These are phyloP conservation scores for Rhineura floridana DNA, from an alignment of 2,113 vertebrate species.

Conservation along the genomic window DNA sequence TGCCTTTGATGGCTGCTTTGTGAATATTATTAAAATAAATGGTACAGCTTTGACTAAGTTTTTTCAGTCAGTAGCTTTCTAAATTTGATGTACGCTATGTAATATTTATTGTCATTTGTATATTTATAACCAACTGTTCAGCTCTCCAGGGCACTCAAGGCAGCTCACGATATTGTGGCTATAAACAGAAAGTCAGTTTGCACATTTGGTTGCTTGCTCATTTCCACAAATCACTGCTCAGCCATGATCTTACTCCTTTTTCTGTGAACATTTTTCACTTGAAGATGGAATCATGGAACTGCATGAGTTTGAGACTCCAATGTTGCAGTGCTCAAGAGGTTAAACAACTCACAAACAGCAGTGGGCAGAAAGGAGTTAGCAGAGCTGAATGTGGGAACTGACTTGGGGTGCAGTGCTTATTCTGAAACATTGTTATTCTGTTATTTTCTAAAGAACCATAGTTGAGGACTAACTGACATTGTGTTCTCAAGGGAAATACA, in stretches of 20 bases:
- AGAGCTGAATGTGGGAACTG: background rate
- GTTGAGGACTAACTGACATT: slow-evolving; percentile 4
- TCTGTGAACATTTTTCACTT: background rate
- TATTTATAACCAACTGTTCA: slow-evolving; percentile 9
- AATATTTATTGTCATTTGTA: background rate
- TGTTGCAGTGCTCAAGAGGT: background rate
- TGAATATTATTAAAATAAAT: background rate
- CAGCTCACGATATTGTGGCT: background rate
- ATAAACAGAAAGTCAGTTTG: background rate
- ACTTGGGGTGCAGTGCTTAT: background rate
- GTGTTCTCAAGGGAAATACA: slow-evolving; percentile 35
- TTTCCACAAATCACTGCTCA: background rate
- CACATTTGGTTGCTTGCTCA: background rate
- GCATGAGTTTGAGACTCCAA: background rate
- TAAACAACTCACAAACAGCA: background rate
- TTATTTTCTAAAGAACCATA: background rate
- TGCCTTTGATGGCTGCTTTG: background rate
- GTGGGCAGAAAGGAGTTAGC: background rate
- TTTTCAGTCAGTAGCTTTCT: background rate
- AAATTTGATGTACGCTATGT: background rate
- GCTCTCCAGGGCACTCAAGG: background rate
- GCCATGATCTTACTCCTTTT: background rate
- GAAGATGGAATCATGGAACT: background rate
- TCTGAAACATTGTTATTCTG: slow-evolving; percentile 39
- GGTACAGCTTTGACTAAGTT: background rate